Conservation (phyloP, 2,113 vertebrate species). For the Siniperca chuatsi region DNA sequence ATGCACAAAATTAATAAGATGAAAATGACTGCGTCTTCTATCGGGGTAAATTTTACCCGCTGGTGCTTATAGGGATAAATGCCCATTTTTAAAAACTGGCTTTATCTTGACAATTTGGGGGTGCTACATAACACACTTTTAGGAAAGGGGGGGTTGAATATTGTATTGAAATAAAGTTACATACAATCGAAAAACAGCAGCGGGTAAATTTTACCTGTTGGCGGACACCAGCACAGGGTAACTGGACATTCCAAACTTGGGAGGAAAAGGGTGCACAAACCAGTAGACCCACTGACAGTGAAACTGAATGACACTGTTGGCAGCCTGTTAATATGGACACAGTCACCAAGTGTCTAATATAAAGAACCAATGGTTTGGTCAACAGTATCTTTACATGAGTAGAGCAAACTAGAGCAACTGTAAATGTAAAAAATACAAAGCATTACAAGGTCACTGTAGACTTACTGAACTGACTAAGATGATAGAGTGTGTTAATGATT, state of each 20-base stretch:
- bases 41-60: no score
- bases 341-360: no score
- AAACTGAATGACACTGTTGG: not conserved
- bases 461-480: not conserved
- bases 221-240: not conserved
- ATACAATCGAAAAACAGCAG: no score
- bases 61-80: no score
- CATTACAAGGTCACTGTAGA: constrained; percentile 8
- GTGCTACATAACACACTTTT: no score
- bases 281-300: not conserved
- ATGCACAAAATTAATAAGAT: no score
- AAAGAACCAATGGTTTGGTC: not conserved
- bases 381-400: not conserved
- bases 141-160: no score
- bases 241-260: not conserved
- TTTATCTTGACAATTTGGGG: no score
- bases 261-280: not conserved
- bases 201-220: no score
- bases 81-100: no score
- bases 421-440: not conserved
- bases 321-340: not conserved
- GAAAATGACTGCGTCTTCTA: no score
- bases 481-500: constrained; percentile 23
- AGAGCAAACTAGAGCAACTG: not conserved
- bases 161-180: no score